phyloP scores from a whole-genome alignment of 2,797 vertebrate genomes.

The Octomys mimax region DNA sequence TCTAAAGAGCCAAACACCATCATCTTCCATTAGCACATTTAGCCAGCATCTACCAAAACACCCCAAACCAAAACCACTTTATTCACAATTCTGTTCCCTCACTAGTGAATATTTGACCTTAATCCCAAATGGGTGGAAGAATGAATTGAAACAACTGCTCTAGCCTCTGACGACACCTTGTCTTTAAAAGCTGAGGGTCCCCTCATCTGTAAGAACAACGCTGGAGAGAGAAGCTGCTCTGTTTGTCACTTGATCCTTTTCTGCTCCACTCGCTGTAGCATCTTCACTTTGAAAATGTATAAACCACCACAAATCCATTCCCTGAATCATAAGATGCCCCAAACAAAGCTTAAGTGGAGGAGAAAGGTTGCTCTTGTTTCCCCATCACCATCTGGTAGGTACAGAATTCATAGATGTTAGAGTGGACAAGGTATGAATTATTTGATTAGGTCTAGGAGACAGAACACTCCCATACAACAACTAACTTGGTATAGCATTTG shows the following conservation, averaged over 20 bases:
- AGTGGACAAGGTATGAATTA: neutral
- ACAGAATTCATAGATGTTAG: neutral
- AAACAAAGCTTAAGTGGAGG: neutral
- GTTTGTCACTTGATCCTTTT: neutral
- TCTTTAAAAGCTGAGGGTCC: neutral
- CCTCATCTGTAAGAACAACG: neutral
- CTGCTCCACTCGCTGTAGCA: neutral
- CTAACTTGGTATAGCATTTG: neutral
- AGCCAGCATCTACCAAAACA: slow-evolving; percentile 7
- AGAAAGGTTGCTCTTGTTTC: neutral
- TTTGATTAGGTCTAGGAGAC: neutral
- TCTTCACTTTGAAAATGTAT: slow-evolving; percentile 21
- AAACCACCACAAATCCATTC: neutral
- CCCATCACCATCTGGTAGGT: neutral
- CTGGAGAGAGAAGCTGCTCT: neutral
- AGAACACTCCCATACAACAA: neutral
- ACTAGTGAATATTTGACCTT: neutral
- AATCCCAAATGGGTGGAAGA: neutral
- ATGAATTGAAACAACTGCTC: neutral
- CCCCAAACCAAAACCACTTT: neutral
- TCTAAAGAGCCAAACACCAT: slow-evolving; percentile 14
- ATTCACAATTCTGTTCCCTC: slow-evolving; percentile 39
- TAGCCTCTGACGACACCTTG: neutral
- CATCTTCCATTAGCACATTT: neutral
- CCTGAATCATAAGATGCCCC: neutral